Percentiles rank a stretch among this genome's conserved stretches.
These are phyloP conservation scores for Spondyliosoma cantharus DNA, from an alignment of 2,797 vertebrate genomes.

Conservation along the genomic window DNA sequence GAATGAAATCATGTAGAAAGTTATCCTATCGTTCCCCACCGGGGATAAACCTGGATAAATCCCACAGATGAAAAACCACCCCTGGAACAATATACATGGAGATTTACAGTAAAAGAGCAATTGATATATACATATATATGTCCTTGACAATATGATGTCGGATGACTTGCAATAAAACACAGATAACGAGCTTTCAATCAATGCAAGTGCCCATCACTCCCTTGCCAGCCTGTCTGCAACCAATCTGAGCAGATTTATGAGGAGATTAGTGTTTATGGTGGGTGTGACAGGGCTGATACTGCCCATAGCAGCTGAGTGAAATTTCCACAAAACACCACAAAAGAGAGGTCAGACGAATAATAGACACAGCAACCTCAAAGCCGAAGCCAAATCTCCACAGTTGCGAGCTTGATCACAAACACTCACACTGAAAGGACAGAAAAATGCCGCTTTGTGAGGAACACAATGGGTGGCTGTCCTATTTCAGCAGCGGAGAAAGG, in stretches of 20 bases:
- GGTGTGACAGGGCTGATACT: conserved; percentile 39
- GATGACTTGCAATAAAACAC: conserved; percentile 33
- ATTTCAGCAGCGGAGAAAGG: conserved; percentile 42
- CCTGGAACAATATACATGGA: conserved; percentile 2
- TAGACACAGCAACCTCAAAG: conserved; percentile 12
- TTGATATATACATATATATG: conserved; percentile 18
- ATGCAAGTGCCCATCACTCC: conserved; percentile 42
- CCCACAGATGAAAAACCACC: conserved; percentile 6
- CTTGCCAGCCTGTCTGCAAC: conserved; percentile 38
- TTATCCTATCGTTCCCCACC: conserved; percentile 4
- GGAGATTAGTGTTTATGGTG: conserved; percentile 58
- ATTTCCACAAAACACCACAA: conserved; percentile 46
- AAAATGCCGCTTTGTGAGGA: conserved; percentile 44
- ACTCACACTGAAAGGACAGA: not conserved
- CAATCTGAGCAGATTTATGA: conserved; percentile 58
- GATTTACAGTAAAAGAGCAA: conserved; percentile 26
- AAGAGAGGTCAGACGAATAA: conserved; percentile 46
- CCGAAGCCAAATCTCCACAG: conserved; percentile 30
- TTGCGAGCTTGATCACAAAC: not conserved
- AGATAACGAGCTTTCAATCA: conserved; percentile 35
- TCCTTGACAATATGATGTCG: conserved; percentile 13
- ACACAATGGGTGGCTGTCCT: conserved; percentile 56
- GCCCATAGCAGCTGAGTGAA: conserved; percentile 24
- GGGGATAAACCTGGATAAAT: conserved; percentile 8
- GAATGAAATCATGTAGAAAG: conserved; percentile 2